phyloP scores from a whole-genome alignment of 2,113 vertebrate genomes.

The Stegastes partitus region DNA sequence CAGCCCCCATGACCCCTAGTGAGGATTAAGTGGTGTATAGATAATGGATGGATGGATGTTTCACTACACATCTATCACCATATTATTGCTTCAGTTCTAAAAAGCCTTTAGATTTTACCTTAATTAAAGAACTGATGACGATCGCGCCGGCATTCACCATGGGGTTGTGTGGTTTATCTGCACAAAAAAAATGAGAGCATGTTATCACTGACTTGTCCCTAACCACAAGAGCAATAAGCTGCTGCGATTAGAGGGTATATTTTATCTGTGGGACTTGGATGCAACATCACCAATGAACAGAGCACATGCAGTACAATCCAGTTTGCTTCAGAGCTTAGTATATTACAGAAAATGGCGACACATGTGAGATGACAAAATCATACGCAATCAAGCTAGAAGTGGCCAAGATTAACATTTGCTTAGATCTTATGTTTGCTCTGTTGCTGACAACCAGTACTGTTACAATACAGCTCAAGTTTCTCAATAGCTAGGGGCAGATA shows the following conservation, averaged over 20 bases:
- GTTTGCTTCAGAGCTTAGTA: slow-evolving; percentile 10
- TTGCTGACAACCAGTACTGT: not conserved
- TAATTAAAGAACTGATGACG: slow-evolving; percentile 91
- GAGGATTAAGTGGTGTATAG: no score
- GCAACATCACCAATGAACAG: slow-evolving; percentile 11
- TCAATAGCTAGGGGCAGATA: not conserved
- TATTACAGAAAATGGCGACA: not conserved
- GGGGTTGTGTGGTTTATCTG: slow-evolving; percentile 93
- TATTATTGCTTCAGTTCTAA: not conserved
- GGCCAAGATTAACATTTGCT: not conserved
- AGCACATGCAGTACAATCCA: slow-evolving; percentile 5
- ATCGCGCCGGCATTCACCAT: slow-evolving; percentile 95
- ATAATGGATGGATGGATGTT: no score
- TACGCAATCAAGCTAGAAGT: not conserved
- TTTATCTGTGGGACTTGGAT: slow-evolving; percentile 5
- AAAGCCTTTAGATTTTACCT: slow-evolving; percentile 79
- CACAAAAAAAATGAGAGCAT: slow-evolving; percentile 51
- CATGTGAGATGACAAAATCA: slow-evolving; percentile 4
- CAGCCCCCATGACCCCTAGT: no score
- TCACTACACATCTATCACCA: not conserved
- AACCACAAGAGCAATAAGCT: slow-evolving; percentile 42
- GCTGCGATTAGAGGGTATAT: slow-evolving; percentile 13
- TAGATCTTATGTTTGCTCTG: not conserved
- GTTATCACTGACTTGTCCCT: slow-evolving; percentile 19
- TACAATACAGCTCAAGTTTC: not conserved